Base-by-base conservation (phyloP, 1,140 invertebrate genomes). In the Drosophila trapezifrons region DNA sequence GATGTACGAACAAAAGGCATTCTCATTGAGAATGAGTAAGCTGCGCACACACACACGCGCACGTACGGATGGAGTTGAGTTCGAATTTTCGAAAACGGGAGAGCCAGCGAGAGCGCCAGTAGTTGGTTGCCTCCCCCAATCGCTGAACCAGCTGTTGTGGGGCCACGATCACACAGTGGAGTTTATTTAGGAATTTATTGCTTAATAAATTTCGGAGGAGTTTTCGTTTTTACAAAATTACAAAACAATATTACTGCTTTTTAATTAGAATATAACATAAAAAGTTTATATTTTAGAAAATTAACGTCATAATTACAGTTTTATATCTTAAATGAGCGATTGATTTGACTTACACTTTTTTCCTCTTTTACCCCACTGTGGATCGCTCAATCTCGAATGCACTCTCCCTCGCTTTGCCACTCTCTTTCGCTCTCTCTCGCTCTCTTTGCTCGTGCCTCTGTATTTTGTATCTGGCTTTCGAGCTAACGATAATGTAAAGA, bases 31-130 rank as follows among this genome's bases (percentile, higher is more conserved):
- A 52, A 83, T 80, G 74, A 85, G 64, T 78, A 85, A 80, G 56
- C 76, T 22, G 51, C 60, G 32, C 66, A 74, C 47, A 67, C 43
- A 57, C 57, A 56, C 10, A 49, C 63, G 52, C 37, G 37, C 63
- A 66, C 42, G 64, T 27, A 47, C 56, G 49, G 5, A 46, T 55
- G 59, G 29, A 58, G 60, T 43, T 60, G 60, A 85, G 43, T 66
- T 81, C 83, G 76, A 78, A 86, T 58, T 80, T 80, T 86, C 75
- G 78, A 82, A 70, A 69, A 40, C 22, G 43, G 13, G 78, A 80
- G 78, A 75, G 55, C 7, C 15, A 42, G 27, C 10, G 25, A 15
- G 29, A 64, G 58, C 17, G 75, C 58, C 3, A n/a, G n/a, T 10
- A n/a, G 20, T 22, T 6, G 32, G 32, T 55, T n/a, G 18, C 18